phyloP scores from a whole-genome alignment of 2,113 vertebrate genomes.

The Podarcis muralis region DNA sequence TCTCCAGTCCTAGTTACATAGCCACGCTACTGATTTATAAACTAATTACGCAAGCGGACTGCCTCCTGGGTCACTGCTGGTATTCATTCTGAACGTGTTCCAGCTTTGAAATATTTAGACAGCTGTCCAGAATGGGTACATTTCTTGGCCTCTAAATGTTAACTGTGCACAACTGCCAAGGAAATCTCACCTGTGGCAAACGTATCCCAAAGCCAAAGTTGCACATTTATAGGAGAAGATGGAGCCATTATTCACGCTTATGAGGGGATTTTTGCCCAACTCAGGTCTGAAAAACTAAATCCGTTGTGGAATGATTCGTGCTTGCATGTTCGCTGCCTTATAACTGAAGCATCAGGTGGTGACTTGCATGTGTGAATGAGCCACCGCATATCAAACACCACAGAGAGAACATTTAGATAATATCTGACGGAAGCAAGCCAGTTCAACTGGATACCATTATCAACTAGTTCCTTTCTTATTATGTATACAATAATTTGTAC shows the following conservation, averaged over 20 bases:
- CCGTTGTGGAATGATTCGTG: background rate
- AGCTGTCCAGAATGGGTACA: background rate
- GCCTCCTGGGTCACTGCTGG: background rate
- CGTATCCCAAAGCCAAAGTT: constrained; percentile 8
- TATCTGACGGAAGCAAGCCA: too few species aligned
- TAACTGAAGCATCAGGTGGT: background rate
- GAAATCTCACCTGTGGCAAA: constrained; percentile 24
- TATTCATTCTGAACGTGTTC: background rate
- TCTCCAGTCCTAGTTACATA: background rate
- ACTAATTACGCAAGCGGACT: background rate
- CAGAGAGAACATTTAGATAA: too few species aligned
- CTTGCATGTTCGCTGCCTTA: background rate
- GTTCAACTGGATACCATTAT: too few species aligned
- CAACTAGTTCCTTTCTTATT: too few species aligned
- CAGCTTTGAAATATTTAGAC: background rate
- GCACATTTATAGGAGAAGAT: background rate
- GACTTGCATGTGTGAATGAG: background rate
- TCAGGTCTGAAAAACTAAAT: background rate
- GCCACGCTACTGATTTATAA: background rate
- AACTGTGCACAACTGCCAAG: background rate
- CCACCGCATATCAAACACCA: background rate
- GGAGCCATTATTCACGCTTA: background rate
- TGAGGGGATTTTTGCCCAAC: background rate
- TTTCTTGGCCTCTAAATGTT: constrained; percentile 11
- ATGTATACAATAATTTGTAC: too few species aligned